Evolutionary conservation across 1,140 invertebrate genomes (phyloP).

Genomic region (Choristoneura fumiferana): DNA sequence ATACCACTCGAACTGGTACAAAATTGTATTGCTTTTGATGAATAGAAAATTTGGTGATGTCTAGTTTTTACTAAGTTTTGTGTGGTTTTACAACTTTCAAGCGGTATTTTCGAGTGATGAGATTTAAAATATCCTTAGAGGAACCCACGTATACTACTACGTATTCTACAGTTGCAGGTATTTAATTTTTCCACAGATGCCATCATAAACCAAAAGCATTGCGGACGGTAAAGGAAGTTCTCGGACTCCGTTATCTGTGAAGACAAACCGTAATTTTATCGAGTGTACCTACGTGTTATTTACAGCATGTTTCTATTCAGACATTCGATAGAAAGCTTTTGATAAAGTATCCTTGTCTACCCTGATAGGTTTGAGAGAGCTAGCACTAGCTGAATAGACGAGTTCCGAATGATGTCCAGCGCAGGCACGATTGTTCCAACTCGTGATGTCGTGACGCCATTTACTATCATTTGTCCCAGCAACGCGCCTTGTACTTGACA

Average conservation of each 20-base stretch:
- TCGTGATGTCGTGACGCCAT: slow-evolving; percentile 20
- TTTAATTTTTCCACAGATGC: not conserved
- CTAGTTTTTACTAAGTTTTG: too few species aligned
- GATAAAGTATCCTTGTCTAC: too few species aligned
- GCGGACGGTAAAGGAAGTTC: not conserved
- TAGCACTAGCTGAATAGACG: not conserved
- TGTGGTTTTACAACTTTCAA: too few species aligned
- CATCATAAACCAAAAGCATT: slow-evolving; percentile 13
- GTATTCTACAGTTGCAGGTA: not conserved
- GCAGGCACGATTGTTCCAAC: slow-evolving; percentile 20
- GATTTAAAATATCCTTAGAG: too few species aligned
- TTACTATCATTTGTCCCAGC: slow-evolving; percentile 7
- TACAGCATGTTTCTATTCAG: slow-evolving; percentile 9
- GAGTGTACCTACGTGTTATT: slow-evolving; percentile 19
- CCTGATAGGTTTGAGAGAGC: not conserved
- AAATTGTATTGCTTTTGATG: too few species aligned
- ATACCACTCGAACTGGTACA: too few species aligned
- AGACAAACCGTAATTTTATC: slow-evolving; percentile 21
- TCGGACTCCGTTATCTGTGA: slow-evolving; percentile 21
- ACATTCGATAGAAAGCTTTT: too few species aligned
- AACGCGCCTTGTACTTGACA: not conserved
- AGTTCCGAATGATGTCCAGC: slow-evolving; percentile 13
- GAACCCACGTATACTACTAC: too few species aligned
- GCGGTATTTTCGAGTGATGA: too few species aligned
- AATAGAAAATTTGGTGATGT: too few species aligned